Conservation (phyloP, 1,140 invertebrate species). For the Ylistrum balloti region DNA sequence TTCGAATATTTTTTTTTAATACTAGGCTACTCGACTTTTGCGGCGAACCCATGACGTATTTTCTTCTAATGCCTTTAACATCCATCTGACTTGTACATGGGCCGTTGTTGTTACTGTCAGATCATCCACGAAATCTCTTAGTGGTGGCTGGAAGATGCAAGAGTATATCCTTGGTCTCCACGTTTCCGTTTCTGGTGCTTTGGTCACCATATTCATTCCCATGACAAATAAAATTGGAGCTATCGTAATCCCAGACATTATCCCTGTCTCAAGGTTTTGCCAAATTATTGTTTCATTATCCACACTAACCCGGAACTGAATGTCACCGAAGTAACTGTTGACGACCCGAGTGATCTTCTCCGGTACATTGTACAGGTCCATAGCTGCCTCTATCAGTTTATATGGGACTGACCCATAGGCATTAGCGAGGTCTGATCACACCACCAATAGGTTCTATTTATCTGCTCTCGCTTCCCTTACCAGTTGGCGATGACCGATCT, state of each 20-base stretch:
- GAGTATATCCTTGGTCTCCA: slow-evolving; percentile 44
- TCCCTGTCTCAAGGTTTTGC: slow-evolving; percentile 49
- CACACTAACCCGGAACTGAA: slow-evolving; percentile 18
- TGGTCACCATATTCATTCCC: slow-evolving; percentile 47
- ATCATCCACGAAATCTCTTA: slow-evolving; percentile 54
- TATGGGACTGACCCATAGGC: slow-evolving; percentile 57
- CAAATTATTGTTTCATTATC: background rate
- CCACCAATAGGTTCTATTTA: slow-evolving; percentile 43
- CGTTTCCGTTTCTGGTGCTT: slow-evolving; percentile 41
- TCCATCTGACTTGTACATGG: slow-evolving; percentile 53
- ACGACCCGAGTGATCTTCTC: background rate
- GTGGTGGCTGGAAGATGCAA: slow-evolving; percentile 42
- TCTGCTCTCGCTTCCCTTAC: slow-evolving; percentile 36
- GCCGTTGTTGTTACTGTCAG: slow-evolving; percentile 50
- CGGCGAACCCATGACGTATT: slow-evolving; percentile 45
- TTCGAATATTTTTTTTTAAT: slow-evolving; percentile 47
- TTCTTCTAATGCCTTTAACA: slow-evolving; percentile 48
- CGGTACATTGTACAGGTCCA: slow-evolving; percentile 49
- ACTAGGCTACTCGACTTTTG: slow-evolving; percentile 52
- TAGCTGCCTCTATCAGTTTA: slow-evolving; percentile 40
- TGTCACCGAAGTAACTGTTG: slow-evolving; percentile 18
- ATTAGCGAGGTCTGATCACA: slow-evolving; percentile 55
- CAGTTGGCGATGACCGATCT: slow-evolving; percentile 42
- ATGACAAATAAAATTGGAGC: slow-evolving; percentile 48
- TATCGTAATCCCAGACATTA: slow-evolving; percentile 47